phyloP scores from a whole-genome alignment of 2,113 vertebrate genomes.

The Bos taurus region DNA sequence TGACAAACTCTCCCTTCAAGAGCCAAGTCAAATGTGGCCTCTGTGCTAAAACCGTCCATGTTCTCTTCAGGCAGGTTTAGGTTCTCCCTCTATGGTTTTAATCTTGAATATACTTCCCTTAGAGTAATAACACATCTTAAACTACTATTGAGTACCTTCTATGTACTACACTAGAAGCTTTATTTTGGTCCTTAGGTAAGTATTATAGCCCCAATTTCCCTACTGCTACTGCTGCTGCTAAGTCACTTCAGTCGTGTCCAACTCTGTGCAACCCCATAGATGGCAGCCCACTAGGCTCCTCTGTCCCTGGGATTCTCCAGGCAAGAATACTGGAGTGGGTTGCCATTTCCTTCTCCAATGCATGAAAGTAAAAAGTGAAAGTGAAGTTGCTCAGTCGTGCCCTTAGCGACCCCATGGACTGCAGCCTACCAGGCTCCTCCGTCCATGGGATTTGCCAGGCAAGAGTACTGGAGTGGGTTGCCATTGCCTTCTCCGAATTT shows the following conservation, averaged over 20 bases:
- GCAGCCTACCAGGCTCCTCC: no score
- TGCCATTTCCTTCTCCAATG: no score
- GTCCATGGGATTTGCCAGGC: no score
- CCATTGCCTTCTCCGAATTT: background rate
- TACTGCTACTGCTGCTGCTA: background rate
- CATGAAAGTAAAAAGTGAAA: no score
- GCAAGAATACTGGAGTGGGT: no score
- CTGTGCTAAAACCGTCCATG: background rate
- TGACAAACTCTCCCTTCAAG: slow-evolving; percentile 13
- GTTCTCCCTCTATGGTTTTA: background rate
- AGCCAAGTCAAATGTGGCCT: background rate
- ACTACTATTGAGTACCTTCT: background rate
- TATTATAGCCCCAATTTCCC: background rate
- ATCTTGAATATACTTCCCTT: background rate
- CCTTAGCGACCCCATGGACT: no score
- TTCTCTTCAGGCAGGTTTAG: background rate
- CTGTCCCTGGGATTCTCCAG: no score
- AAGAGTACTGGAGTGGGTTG: no score
- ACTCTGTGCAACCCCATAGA: no score
- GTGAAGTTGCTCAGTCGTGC: no score
- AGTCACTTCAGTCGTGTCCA: no score
- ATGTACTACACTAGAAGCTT: background rate
- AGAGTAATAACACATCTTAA: background rate
- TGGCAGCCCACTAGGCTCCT: no score
- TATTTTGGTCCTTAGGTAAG: background rate